Evolutionary conservation across 92 coral and sea anemone species (phyloP).

Genomic region (Zoanthus gigantus): DNA sequence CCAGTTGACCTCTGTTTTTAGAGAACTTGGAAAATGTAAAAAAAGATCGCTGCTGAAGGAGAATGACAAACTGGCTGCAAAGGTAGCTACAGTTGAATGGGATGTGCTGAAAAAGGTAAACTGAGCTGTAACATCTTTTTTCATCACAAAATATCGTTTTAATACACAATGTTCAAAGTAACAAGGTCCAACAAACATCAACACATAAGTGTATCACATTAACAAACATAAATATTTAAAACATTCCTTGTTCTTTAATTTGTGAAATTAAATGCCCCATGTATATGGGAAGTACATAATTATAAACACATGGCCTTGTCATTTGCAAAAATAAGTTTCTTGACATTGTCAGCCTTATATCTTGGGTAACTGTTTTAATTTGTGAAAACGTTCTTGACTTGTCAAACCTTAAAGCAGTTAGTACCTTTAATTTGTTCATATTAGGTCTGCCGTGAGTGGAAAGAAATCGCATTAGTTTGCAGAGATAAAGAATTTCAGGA

Average conservation of each 20-base stretch:
- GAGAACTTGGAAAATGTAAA: slow-evolving; percentile 44
- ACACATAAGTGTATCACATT: background rate
- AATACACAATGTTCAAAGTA: background rate
- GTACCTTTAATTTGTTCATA: slow-evolving; percentile 2
- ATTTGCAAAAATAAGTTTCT: background rate
- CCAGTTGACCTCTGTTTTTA: slow-evolving; percentile 30
- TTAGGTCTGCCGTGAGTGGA: slow-evolving; percentile 5
- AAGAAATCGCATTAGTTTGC: slow-evolving; percentile 6
- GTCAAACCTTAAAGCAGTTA: background rate
- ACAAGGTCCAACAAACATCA: background rate
- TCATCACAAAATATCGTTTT: background rate
- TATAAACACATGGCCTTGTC: background rate
- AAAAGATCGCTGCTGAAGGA: slow-evolving; percentile 26
- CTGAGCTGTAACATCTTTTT: background rate
- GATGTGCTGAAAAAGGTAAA: slow-evolving; percentile 47
- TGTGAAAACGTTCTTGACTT: background rate
- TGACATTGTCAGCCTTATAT: background rate
- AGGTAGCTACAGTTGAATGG: slow-evolving; percentile 21
- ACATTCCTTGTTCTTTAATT: background rate
- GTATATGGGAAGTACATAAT: background rate
- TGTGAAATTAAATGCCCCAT: background rate
- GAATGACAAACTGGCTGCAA: slow-evolving; percentile 47
- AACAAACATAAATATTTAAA: background rate
- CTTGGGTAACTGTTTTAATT: background rate
- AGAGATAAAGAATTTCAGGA: background rate